These are phyloP conservation scores for Philhelius pedissequus DNA, from an alignment of 2,888 invertebrate species.

Conservation along the genomic window DNA sequence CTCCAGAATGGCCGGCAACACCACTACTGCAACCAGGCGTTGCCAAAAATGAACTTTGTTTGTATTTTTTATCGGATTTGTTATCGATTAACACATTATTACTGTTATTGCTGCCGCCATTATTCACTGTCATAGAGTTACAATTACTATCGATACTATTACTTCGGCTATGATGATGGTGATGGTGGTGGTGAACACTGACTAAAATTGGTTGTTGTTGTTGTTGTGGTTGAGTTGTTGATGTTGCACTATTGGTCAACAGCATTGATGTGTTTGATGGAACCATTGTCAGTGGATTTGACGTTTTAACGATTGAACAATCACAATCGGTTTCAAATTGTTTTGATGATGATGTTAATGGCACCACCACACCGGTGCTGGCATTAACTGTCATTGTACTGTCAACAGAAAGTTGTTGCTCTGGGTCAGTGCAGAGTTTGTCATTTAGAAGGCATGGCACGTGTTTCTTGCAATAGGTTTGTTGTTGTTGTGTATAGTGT, in stretches of 20 bases:
- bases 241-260: conserved; percentile 47
- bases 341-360: conserved; percentile 2
- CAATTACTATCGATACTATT: conserved; percentile 61
- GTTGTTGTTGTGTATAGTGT: conserved; percentile 59
- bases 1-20: conserved; percentile 12
- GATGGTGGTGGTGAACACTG: conserved; percentile 64
- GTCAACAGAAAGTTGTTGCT: conserved; percentile 42
- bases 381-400: conserved; percentile 46
- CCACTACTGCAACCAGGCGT: not conserved
- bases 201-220: conserved; percentile 60
- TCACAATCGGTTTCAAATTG: conserved; percentile 62
- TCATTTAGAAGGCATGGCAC: conserved; percentile 51
- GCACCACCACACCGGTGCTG: not conserved
- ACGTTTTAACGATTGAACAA: conserved; percentile 67
- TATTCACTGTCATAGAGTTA: conserved; percentile 50
- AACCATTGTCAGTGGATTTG: conserved; percentile 63
- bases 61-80: conserved; percentile 57
- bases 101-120: conserved; percentile 43
- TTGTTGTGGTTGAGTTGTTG: no score
- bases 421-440: conserved; percentile 29
- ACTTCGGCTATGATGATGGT: conserved; percentile 56
- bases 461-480: conserved; percentile 54
- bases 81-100: conserved; percentile 47
- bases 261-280: conserved; percentile 18
- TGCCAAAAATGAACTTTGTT: conserved; percentile 52